These are phyloP conservation scores for Garra rufa DNA, from an alignment of 2,113 vertebrate species.

Conservation along the genomic window DNA sequence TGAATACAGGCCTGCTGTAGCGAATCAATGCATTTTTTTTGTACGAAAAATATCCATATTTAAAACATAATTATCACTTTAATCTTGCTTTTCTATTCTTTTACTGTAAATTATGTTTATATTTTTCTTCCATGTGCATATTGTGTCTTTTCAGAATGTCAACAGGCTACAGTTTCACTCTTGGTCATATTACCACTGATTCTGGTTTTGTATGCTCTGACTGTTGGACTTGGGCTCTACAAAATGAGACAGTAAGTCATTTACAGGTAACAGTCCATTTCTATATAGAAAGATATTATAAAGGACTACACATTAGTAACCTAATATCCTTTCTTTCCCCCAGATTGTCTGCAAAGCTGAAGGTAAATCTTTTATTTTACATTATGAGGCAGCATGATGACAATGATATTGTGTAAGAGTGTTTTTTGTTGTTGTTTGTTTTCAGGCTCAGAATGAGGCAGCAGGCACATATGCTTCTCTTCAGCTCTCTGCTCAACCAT, in stretches of 20 bases:
- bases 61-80: no score
- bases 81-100: no score
- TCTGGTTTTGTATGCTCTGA: neutral
- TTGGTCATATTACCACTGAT: no score
- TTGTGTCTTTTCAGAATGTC: no score
- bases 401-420: neutral
- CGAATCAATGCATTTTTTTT: no score
- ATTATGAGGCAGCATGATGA: neutral
- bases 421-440: neutral
- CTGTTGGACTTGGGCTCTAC: neutral
- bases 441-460: conserved; percentile 6
- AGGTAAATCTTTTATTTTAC: neutral
- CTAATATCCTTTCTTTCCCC: neutral
- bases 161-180: no score
- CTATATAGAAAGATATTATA: neutral
- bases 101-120: no score
- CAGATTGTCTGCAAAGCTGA: neutral
- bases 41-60: no score
- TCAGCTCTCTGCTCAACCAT: neutral
- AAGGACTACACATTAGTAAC: neutral
- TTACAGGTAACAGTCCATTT: neutral
- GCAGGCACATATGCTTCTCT: neutral
- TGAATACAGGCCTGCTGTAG: no score
- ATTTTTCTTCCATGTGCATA: no score
- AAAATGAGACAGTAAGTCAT: neutral